Evolutionary conservation across 2,113 vertebrate genomes (phyloP).

Genomic region (Alosa alosa): DNA sequence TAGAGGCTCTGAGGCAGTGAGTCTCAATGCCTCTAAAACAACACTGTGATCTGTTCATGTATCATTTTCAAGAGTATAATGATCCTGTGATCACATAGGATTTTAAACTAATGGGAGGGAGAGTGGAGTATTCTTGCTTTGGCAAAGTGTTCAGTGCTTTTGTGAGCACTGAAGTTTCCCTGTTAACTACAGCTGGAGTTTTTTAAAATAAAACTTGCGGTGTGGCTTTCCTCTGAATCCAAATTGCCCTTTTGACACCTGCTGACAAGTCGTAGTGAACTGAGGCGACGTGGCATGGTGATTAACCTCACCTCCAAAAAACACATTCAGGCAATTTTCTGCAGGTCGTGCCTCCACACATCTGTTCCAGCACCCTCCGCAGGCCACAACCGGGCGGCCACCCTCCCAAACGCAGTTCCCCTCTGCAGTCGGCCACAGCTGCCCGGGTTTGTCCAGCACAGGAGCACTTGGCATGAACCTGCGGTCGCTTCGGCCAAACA

Average conservation of each 20-base stretch:
- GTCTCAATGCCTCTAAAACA: background rate
- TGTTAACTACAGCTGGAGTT: slow-evolving; percentile 43
- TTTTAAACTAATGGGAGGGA: too few species aligned
- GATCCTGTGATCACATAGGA: too few species aligned
- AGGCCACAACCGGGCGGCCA: slow-evolving; percentile 53
- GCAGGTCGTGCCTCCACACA: slow-evolving; percentile 62
- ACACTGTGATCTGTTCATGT: background rate
- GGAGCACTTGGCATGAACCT: slow-evolving; percentile 64
- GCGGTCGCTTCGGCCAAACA: slow-evolving; percentile 67
- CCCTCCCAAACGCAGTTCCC: background rate
- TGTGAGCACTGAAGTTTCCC: background rate
- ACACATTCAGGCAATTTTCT: slow-evolving; percentile 54
- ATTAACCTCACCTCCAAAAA: slow-evolving; percentile 63
- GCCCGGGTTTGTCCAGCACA: slow-evolving; percentile 61
- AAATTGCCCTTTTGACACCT: slow-evolving; percentile 28
- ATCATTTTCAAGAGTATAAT: too few species aligned
- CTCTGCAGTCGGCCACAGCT: slow-evolving; percentile 53
- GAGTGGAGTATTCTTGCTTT: too few species aligned
- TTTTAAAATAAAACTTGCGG: background rate
- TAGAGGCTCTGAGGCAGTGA: background rate
- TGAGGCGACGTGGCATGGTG: slow-evolving; percentile 58
- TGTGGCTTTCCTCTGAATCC: background rate
- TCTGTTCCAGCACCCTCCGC: slow-evolving; percentile 57
- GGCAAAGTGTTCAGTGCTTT: background rate
- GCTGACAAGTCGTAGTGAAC: slow-evolving; percentile 52